These are phyloP conservation scores for Melanotaenia trifasciata DNA, from an alignment of 2,797 vertebrate genomes.

Conservation along the genomic window DNA sequence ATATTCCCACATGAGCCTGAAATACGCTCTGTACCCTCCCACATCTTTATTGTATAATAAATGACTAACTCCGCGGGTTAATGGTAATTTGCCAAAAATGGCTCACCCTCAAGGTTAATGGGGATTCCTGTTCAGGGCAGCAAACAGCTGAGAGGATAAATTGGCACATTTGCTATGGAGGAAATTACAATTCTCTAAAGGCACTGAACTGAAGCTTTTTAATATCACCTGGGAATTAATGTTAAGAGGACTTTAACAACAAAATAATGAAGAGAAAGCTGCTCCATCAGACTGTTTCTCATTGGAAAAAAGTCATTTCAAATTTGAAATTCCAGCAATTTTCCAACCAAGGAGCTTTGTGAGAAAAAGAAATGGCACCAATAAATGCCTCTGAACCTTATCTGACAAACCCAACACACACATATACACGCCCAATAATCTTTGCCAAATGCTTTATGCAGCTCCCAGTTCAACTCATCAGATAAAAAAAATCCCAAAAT, in stretches of 20 bases:
- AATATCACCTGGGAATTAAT: constrained; percentile 51
- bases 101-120: constrained; percentile 67
- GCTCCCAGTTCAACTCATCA: constrained; percentile 19
- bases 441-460: constrained; percentile 8
- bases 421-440: constrained; percentile 1
- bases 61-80: constrained; percentile 43
- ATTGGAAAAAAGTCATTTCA: constrained; percentile 12
- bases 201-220: constrained; percentile 35
- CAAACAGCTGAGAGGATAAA: constrained; percentile 57
- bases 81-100: constrained; percentile 59
- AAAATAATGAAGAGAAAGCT: constrained; percentile 37
- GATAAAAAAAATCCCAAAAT: constrained; percentile 15
- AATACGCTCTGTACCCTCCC: constrained; percentile 22
- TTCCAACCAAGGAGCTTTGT: neutral
- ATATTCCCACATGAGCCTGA: constrained; percentile 24
- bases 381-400: constrained; percentile 10
- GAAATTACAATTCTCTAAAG: constrained; percentile 58
- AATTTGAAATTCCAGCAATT: constrained; percentile 3
- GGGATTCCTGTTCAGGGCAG: constrained; percentile 50
- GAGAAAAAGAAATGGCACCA: constrained; percentile 5
- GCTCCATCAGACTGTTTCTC: constrained; percentile 6
- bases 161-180: constrained; percentile 50
- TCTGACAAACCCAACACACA: neutral
- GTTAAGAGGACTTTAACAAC: constrained; percentile 44
- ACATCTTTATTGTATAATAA: constrained; percentile 41